Evolutionary conservation across 1,140 invertebrate species (phyloP).

Genomic region (Plodia interpunctella): DNA sequence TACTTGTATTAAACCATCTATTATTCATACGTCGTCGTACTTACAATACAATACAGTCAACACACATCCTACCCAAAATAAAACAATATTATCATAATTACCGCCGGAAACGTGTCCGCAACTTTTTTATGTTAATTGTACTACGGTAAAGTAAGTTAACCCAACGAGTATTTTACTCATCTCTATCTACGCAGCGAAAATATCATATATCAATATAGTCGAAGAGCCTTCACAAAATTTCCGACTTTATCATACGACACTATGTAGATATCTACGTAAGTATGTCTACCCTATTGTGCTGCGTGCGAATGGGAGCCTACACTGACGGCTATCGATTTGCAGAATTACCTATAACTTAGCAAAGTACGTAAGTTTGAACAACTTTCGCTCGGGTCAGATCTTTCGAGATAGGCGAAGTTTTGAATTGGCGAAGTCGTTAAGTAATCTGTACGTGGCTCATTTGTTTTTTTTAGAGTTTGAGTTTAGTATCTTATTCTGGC

Average conservation of each 20-base stretch:
- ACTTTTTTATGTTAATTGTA: too few relatives aligned
- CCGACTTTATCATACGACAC: not conserved
- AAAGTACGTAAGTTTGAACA: slow-evolving; percentile 27
- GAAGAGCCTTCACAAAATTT: not conserved
- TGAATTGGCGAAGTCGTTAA: slow-evolving; percentile 2
- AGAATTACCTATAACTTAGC: slow-evolving; percentile 27
- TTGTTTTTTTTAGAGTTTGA: slow-evolving; percentile 9
- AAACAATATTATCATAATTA: too few relatives aligned
- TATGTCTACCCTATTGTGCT: not conserved
- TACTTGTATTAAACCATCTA: too few relatives aligned
- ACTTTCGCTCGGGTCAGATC: slow-evolving; percentile 25
- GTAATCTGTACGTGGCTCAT: not conserved
- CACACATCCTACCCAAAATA: too few relatives aligned
- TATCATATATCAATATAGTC: too few relatives aligned
- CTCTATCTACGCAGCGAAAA: too few relatives aligned
- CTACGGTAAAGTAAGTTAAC: too few relatives aligned
- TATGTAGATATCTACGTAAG: not conserved
- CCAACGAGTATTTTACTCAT: too few relatives aligned
- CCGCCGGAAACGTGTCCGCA: too few relatives aligned
- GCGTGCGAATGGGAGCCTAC: not conserved
- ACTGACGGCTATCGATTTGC: slow-evolving; percentile 28
- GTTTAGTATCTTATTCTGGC: too few relatives aligned
- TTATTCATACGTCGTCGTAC: too few relatives aligned
- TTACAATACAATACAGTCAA: too few relatives aligned
- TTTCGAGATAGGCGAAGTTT: not conserved